Evolutionary conservation across 2,797 vertebrate genomes (phyloP).

Genomic region (Hipposideros larvatus): DNA sequence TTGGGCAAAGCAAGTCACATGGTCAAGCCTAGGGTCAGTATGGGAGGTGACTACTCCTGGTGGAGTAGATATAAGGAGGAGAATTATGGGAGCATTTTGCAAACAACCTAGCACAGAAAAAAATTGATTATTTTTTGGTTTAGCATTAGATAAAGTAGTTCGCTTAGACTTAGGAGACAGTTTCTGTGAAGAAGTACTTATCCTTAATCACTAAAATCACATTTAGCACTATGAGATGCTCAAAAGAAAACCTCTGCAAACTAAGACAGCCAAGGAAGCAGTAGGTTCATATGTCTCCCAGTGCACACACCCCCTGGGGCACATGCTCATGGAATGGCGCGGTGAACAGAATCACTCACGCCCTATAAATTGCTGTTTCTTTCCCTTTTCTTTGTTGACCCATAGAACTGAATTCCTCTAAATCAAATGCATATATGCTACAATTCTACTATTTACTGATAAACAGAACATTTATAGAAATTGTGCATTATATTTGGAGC

Average conservation of each 20-base stretch:
- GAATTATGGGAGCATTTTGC: background rate
- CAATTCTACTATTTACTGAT: background rate
- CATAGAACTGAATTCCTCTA: background rate
- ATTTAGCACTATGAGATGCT: background rate
- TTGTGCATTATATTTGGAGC: background rate
- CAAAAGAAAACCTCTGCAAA: background rate
- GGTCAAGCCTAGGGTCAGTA: background rate
- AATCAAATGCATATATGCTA: background rate
- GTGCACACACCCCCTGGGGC: background rate
- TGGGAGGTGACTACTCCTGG: background rate
- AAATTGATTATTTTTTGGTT: background rate
- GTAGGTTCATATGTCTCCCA: background rate
- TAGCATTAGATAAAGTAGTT: background rate
- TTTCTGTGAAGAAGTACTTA: background rate
- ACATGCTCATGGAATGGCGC: background rate
- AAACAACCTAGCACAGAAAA: background rate
- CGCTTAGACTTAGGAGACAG: background rate
- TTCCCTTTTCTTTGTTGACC: background rate
- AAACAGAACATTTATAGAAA: background rate
- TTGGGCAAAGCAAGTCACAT: background rate
- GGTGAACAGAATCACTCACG: rapidly evolving
- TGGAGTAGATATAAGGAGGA: background rate
- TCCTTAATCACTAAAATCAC: background rate
- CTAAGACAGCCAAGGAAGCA: background rate
- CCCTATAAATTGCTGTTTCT: background rate